Conservation (phyloP, 1,140 invertebrate genomes). For the Sesamia nonagrioides region DNA sequence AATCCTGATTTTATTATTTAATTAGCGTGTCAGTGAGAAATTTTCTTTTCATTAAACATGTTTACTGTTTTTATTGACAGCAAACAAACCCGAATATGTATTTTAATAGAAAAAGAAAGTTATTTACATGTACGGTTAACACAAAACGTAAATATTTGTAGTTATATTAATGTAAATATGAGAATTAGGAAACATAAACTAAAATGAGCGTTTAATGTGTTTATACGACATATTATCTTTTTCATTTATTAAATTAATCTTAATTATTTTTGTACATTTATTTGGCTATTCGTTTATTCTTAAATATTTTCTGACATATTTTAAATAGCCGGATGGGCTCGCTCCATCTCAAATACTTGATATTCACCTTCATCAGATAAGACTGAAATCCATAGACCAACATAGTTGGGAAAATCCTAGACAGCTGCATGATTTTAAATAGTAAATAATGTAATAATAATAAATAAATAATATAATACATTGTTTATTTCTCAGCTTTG, state of each 20-base stretch:
- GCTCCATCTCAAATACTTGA: no score
- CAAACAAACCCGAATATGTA: constrained; percentile 20
- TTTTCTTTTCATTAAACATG: constrained; percentile 23
- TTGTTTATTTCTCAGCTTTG: no score
- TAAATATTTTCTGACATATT: no score
- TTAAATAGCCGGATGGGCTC: no score
- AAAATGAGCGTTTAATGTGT: background rate
- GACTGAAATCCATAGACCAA: no score
- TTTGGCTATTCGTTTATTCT: no score
- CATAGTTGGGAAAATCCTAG: no score
- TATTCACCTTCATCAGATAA: no score
- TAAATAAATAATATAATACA: no score
- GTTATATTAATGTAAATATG: background rate
- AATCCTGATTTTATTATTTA: constrained; percentile 42
- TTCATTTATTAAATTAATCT: background rate
- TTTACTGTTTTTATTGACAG: constrained; percentile 40
- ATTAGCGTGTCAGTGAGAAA: constrained; percentile 43
- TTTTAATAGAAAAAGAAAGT: constrained; percentile 32
- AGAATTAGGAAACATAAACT: constrained; percentile 9
- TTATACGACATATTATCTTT: no score
- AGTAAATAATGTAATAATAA: no score
- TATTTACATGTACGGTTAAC: background rate
- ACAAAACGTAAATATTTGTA: background rate
- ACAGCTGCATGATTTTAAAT: no score
- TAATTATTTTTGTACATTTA: background rate